Conservation (phyloP, 2,888 invertebrate genomes). For the Cordilura impudica region DNA sequence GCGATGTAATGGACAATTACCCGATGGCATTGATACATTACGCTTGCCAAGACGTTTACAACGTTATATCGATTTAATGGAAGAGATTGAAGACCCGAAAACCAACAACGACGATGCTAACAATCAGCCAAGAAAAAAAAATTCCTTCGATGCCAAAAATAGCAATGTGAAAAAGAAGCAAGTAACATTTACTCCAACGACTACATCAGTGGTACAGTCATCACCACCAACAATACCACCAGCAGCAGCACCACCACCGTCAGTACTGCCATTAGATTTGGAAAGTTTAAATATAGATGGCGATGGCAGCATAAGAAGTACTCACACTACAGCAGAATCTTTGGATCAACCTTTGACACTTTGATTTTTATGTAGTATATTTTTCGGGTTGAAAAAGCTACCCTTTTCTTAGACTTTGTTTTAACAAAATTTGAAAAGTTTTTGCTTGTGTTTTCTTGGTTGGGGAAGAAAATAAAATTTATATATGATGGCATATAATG, state of each 20-base stretch:
- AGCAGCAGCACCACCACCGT: neutral
- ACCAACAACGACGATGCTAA: conserved; percentile 30
- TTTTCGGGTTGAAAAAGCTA: conserved; percentile 14
- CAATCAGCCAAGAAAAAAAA: conserved; percentile 16
- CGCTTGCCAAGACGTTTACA: conserved; percentile 83
- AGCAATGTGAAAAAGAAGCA: conserved; percentile 42
- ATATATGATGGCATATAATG: too few species aligned
- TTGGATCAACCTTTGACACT: conserved; percentile 48
- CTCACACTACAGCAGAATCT: conserved; percentile 14
- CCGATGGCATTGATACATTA: conserved; percentile 85
- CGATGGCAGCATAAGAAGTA: neutral
- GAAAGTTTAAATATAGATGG: neutral
- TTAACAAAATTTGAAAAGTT: neutral
- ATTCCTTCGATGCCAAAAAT: conserved; percentile 31
- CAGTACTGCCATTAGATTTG: neutral
- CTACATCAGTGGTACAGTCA: neutral
- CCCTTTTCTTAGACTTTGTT: conserved; percentile 24
- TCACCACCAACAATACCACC: neutral
- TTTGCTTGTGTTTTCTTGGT: neutral
- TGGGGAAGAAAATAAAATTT: too few species aligned
- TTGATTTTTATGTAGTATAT: conserved; percentile 44
- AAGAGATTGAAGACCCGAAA: conserved; percentile 78
- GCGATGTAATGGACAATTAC: conserved; percentile 85
- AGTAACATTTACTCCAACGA: conserved; percentile 30
- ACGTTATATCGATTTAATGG: conserved; percentile 86